Percentiles rank a stretch among this genome's conserved stretches.
phyloP scores from a whole-genome alignment of 1,140 invertebrate species.

The Cyphomyrmex costatus region DNA sequence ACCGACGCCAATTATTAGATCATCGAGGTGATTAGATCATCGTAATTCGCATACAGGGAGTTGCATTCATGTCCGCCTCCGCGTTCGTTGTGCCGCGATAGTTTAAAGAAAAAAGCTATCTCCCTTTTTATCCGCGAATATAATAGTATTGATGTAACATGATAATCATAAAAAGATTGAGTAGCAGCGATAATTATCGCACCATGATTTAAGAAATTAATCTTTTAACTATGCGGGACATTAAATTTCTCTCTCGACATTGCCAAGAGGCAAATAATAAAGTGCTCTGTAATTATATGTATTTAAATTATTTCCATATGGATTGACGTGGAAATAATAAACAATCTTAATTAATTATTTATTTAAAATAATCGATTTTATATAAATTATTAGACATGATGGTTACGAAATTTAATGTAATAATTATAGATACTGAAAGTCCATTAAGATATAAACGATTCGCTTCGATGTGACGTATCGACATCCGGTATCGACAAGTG shows the following conservation, averaged over 20 bases:
- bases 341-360: not conserved
- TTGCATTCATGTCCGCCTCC: slow-evolving; percentile 30
- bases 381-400: not conserved
- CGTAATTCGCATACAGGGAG: not conserved
- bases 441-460: not conserved
- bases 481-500: slow-evolving; percentile 6
- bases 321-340: not conserved
- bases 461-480: not conserved
- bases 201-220: not conserved
- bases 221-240: not conserved
- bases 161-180: not conserved
- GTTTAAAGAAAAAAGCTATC: not conserved
- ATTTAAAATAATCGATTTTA: not conserved
- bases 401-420: not conserved
- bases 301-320: not conserved
- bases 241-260: not conserved
- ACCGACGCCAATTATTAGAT: slow-evolving; percentile 44
- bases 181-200: not conserved
- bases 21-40: slow-evolving; percentile 43
- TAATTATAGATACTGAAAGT: not conserved
- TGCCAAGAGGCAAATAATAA: not conserved
- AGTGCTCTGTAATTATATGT: not conserved
- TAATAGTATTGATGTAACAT: not conserved
- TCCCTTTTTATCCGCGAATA: not conserved
- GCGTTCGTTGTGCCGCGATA: not conserved